Conservation (phyloP, 2,888 invertebrate genomes). For the Agapetus fuscipes region DNA sequence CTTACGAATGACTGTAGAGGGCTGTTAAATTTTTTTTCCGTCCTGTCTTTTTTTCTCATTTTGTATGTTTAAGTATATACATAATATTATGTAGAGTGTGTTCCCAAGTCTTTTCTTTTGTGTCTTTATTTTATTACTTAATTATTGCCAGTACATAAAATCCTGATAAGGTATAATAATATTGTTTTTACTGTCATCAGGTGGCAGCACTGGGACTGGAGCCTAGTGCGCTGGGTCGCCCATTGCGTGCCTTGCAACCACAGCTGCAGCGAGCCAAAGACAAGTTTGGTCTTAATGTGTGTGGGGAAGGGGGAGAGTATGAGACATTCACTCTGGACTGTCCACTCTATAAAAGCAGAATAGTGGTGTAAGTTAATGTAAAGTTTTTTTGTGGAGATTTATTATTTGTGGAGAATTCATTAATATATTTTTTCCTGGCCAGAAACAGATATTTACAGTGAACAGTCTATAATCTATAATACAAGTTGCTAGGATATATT, state of each 20-base stretch:
- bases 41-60: too few relatives aligned
- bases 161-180: too few relatives aligned
- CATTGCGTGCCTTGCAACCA: constrained; percentile 74
- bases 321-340: constrained; percentile 97
- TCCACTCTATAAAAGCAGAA: constrained; percentile 83
- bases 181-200: constrained; percentile 23
- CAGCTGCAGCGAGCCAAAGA: constrained; percentile 83
- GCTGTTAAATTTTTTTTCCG: too few relatives aligned
- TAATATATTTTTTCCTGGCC: too few relatives aligned
- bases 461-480: background rate
- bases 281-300: constrained; percentile 90
- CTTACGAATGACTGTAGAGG: too few relatives aligned
- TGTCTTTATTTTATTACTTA: too few relatives aligned
- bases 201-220: constrained; percentile 84
- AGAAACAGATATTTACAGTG: too few relatives aligned
- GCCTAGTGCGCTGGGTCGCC: constrained; percentile 80
- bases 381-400: constrained; percentile 12
- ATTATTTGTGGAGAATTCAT: constrained; percentile 4
- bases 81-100: too few relatives aligned
- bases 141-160: too few relatives aligned
- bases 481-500: too few relatives aligned
- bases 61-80: too few relatives aligned
- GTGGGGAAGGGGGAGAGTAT: constrained; percentile 99
- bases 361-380: constrained; percentile 83
- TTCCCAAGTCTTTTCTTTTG: too few relatives aligned